A percentile compares a stretch with the other conserved stretches of the same genome.
Conservation (phyloP, 2,888 invertebrate genomes). For the Apamea monoglypha region DNA sequence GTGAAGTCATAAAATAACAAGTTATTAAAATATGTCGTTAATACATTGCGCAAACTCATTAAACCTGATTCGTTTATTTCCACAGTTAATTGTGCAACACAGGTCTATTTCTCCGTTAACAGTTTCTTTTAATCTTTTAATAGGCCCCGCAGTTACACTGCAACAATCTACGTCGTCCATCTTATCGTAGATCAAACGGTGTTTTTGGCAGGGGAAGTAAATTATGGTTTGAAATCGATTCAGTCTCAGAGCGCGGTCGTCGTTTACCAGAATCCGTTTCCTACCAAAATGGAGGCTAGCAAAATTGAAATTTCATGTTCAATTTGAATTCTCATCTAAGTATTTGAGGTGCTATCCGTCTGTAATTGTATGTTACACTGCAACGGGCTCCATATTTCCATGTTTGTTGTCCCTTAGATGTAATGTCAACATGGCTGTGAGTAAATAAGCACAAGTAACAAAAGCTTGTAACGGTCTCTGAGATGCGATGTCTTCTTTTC, state of each 20-base stretch:
- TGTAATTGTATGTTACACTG: background rate
- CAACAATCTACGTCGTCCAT: constrained; percentile 66
- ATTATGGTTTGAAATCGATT: constrained; percentile 72
- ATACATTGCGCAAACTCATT: constrained; percentile 47
- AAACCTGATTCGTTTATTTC: constrained; percentile 63
- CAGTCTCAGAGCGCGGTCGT: constrained; percentile 54
- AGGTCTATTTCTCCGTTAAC: constrained; percentile 54
- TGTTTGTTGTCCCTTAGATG: background rate
- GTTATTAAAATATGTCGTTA: constrained; percentile 46
- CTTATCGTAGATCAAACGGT: constrained; percentile 76
- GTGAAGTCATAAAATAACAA: constrained; percentile 32
- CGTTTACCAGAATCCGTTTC: constrained; percentile 51
- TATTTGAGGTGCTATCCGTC: constrained; percentile 19
- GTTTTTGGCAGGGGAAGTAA: constrained; percentile 75
- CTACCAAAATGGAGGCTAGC: constrained; percentile 29
- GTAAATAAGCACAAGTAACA: background rate
- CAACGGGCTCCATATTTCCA: constrained; percentile 3
- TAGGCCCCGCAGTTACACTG: constrained; percentile 40
- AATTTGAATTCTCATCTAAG: constrained; percentile 53
- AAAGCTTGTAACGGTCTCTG: background rate
- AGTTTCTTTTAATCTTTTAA: constrained; percentile 61
- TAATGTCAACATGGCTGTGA: background rate
- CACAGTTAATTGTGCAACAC: constrained; percentile 67
- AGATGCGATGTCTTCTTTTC: background rate
- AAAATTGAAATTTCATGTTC: constrained; percentile 56